Conservation (phyloP, 2,113 vertebrate genomes). For the Oophaga pumilio region DNA sequence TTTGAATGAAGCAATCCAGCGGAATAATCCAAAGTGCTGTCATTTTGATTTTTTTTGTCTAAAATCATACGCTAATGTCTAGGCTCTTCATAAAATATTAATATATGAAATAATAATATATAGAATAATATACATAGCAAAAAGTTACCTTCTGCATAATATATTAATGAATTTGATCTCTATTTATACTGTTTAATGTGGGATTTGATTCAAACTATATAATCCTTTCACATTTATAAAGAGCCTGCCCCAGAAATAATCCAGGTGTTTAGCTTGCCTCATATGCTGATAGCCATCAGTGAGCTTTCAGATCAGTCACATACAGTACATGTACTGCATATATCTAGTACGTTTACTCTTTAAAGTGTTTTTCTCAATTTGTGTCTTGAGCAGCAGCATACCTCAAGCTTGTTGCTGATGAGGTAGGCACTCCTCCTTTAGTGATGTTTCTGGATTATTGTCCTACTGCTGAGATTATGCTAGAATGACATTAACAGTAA, state of each 20-base stretch:
- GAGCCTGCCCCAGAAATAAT: too few species aligned
- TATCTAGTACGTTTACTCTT: not conserved
- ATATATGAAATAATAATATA: not conserved
- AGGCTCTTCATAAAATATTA: not conserved
- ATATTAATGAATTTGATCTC: not conserved
- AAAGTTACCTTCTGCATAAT: not conserved
- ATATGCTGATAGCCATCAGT: too few species aligned
- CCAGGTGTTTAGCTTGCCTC: too few species aligned
- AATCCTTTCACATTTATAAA: not conserved
- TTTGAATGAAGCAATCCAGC: not conserved
- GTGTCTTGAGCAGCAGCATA: too few species aligned
- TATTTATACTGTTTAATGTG: not conserved
- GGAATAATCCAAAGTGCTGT: not conserved
- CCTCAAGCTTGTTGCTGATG: too few species aligned
- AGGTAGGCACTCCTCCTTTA: too few species aligned
- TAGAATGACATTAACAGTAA: too few species aligned
- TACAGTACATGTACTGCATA: not conserved
- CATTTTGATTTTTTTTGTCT: conserved; percentile 1
- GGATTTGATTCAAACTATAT: not conserved
- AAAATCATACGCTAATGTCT: not conserved
- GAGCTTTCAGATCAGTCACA: too few species aligned
- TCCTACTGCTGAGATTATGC: too few species aligned
- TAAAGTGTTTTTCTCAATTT: not conserved
- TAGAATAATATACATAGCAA: not conserved
- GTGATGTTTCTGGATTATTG: too few species aligned